Percentiles rank a stretch among this genome's conserved stretches.
Conservation (phyloP, 2,888 invertebrate genomes). For the Erebia palarica region DNA sequence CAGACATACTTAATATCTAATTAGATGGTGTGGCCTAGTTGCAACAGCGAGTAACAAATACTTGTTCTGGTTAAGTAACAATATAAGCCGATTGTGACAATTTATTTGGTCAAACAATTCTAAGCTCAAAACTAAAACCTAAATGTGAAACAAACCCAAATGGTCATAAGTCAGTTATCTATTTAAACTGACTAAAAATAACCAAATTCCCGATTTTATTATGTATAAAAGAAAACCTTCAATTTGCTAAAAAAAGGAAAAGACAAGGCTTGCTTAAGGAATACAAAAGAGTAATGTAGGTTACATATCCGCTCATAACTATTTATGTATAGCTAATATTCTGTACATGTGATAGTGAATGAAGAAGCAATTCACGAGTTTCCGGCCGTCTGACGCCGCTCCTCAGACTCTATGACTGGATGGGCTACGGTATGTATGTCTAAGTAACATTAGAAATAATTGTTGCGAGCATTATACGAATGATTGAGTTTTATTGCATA, state of each 20-base stretch:
- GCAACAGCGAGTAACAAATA: conserved; percentile 3
- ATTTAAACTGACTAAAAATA: background rate
- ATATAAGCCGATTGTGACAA: background rate
- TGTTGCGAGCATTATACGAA: conserved; percentile 58
- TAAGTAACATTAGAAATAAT: conserved; percentile 41
- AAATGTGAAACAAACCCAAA: background rate
- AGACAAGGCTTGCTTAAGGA: background rate
- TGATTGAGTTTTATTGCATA: conserved; percentile 56
- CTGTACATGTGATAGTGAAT: conserved; percentile 37
- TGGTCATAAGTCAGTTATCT: too few species aligned
- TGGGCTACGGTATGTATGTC: conserved; percentile 37
- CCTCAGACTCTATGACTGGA: conserved; percentile 34
- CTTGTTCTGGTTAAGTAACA: background rate
- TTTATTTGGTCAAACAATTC: background rate
- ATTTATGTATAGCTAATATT: conserved; percentile 22
- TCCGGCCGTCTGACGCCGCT: conserved; percentile 43
- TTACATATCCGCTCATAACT: conserved; percentile 23
- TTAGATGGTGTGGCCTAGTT: conserved; percentile 8
- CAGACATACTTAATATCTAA: background rate
- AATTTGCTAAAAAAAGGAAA: conserved; percentile 7
- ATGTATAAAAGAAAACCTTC: background rate
- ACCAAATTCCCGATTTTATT: background rate
- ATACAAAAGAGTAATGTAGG: conserved; percentile 16
- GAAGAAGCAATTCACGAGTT: conserved; percentile 43
- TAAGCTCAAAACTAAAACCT: background rate